Evolutionary conservation across 2,113 vertebrate species (phyloP), one percentile per base, ranked within the genome.

Genomic region (Callorhinus ursinus): DNA sequence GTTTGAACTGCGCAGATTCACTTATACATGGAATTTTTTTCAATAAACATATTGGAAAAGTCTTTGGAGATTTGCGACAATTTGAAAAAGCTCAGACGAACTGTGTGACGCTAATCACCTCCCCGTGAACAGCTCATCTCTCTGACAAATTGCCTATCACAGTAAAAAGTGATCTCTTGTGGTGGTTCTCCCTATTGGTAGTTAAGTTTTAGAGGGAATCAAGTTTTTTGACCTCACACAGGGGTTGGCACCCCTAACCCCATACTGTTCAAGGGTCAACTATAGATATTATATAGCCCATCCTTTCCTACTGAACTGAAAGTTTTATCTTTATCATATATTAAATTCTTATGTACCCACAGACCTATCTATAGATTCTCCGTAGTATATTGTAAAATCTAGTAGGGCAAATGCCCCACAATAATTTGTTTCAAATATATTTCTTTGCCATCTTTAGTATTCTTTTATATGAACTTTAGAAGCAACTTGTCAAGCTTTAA

Each of bases 401-500:
- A 81, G 53, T 57, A 76, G 33, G 46, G 28, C 57, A 96, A 94
- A 94, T 69, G 67, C 8, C 14, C 59, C 69, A 57, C 39, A 80
- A 92, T 49, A 82, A 67, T 87, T 86, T 95, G 22, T 59, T 59
- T 59, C 53, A 93, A 96, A 88, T 92, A 94, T 42, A 86, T 59
- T 69, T 93, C 24, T 82, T 89, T 81, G 59, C n/a, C 61, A 85
- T 79, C 83, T 77, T 72, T 67, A 84, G 67, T 93, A 69, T 67
- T 84, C 21, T 74, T 67, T 57, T 79, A 22, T 71, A 74, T 93
- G 57, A 95, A 59, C 31, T 89, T 94, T 22, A 81, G 91, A 88
- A 88, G 86, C 9, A 92, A 92, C 13, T 19, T 76, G 63, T 59
- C 4, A 57, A 89, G 33, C 81, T 87, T 90, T 49, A 53, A 87